These are phyloP conservation scores for Meda fulgida DNA, from an alignment of 2,797 vertebrate genomes.

Conservation along the genomic window DNA sequence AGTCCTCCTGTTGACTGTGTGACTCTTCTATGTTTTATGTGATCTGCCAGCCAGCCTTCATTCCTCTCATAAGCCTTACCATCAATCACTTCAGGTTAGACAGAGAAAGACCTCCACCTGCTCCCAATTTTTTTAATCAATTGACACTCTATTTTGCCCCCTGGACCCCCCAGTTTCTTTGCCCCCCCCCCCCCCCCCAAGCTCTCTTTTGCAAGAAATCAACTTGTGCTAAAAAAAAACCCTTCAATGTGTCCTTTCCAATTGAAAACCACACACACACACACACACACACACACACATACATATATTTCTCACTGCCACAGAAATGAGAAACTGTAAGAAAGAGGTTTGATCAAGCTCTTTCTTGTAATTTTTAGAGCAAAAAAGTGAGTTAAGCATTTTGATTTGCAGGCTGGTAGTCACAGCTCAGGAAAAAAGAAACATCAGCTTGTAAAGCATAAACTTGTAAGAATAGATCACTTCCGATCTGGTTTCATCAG, in stretches of 20 bases:
- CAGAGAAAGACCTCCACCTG: conserved; percentile 29
- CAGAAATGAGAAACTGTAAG: background rate
- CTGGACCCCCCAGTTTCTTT: no score
- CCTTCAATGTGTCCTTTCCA: background rate
- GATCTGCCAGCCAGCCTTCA: conserved; percentile 91
- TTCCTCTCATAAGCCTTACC: conserved; percentile 88
- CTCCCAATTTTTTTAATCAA: conserved; percentile 25
- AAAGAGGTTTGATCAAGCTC: background rate
- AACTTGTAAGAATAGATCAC: background rate
- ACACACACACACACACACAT: background rate
- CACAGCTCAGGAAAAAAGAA: background rate
- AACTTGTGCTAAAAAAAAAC: background rate
- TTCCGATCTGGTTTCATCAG: background rate
- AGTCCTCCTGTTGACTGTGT: conserved; percentile 59
- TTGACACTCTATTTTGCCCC: background rate
- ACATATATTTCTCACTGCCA: background rate
- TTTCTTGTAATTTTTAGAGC: background rate
- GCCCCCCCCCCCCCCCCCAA: no score
- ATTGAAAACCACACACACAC: background rate
- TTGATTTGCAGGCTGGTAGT: background rate
- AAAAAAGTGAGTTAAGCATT: background rate
- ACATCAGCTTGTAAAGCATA: background rate
- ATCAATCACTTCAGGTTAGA: conserved; percentile 89
- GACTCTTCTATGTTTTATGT: conserved; percentile 75
- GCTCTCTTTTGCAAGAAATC: background rate